Base-by-base conservation (phyloP, 2,113 vertebrate species). In the Spea bombifrons region DNA sequence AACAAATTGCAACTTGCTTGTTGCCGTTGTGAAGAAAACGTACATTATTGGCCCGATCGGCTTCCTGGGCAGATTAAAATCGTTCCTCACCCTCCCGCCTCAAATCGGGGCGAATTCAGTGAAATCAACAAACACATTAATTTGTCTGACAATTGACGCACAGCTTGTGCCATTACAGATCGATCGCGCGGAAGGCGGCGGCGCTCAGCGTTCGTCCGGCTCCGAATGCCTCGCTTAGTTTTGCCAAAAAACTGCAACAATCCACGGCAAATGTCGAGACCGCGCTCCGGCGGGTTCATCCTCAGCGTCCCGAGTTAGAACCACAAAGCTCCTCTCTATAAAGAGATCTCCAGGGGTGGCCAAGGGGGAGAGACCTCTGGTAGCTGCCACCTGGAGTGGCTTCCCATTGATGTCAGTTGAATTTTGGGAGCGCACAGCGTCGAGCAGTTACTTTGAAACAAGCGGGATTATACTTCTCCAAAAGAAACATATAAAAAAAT, bases 81-180 rank as follows among this genome's bases (percentile, higher is more conserved):
- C 44, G 55, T 5, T 59, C 55, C 55, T 9, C 52, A 15, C 4
- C 30, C 43, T 59, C 71, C 45, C 13, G 30, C 45, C n/a, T 49
- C 61, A 7, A 15, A 64, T 64, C 4, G 45, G 9, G 45, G 15
- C 7, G 48, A 64, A 9, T 46, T 45, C 17, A 4, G 44, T 7
- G 53, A 63, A 8, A 63, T 57, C 44, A 49, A 59, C 45, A 74
- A 74, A 64, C 57, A 74, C 45, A 30, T 64, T 63, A 57, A 73
- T 74, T 64, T 49, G 46, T 64, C 57, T 47, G 61, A 63, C 72
- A 9, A 46, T 16, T 5, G 55, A 48, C 44, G 48, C 72, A 63
- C 10, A 13, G 12, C 61, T 8, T 46, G n/a, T 49, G 48, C 63
- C 49, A 74, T 74, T 64, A 57, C 4, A 74, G 72, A 74, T 74